Percentiles rank a stretch among this genome's conserved stretches.
These are phyloP conservation scores for Bembecia ichneumoniformis DNA, from an alignment of 2,888 invertebrate species.

Conservation along the genomic window DNA sequence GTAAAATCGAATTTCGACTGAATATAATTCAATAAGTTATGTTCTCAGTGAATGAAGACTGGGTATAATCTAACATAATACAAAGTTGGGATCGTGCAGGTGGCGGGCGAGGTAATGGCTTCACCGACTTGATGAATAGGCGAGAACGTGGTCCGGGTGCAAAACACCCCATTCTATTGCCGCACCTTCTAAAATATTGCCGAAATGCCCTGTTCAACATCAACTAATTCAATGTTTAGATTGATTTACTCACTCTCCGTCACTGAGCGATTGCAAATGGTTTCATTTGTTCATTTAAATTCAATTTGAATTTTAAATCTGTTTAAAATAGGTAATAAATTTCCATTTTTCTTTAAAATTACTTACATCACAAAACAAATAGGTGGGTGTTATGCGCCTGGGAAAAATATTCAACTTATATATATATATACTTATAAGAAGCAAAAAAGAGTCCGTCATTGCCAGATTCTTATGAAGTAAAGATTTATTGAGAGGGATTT, in stretches of 20 bases:
- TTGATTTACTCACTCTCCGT: conserved; percentile 47
- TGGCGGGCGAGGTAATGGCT: conserved; percentile 58
- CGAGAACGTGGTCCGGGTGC: conserved; percentile 53
- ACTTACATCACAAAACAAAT: background rate
- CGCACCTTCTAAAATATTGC: conserved; percentile 57
- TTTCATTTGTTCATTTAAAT: conserved; percentile 37
- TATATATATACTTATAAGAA: background rate
- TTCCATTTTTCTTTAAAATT: background rate
- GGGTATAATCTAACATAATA: conserved; percentile 53
- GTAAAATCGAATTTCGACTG: too few species aligned
- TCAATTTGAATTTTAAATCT: background rate
- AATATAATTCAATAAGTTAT: conserved; percentile 20
- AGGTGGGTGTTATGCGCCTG: background rate
- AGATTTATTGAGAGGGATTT: conserved; percentile 63
- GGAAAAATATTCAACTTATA: too few species aligned
- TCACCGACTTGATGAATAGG: conserved; percentile 63
- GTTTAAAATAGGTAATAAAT: background rate
- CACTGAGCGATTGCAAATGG: conserved; percentile 50
- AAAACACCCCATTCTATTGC: conserved; percentile 54
- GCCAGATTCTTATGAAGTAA: conserved; percentile 46
- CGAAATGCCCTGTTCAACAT: conserved; percentile 59
- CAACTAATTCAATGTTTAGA: conserved; percentile 64
- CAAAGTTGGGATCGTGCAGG: conserved; percentile 56
- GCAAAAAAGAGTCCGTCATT: conserved; percentile 22
- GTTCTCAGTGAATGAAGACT: conserved; percentile 37